Evolutionary conservation across 1,140 invertebrate genomes (phyloP).

Genomic region (Plectus sambesii): DNA sequence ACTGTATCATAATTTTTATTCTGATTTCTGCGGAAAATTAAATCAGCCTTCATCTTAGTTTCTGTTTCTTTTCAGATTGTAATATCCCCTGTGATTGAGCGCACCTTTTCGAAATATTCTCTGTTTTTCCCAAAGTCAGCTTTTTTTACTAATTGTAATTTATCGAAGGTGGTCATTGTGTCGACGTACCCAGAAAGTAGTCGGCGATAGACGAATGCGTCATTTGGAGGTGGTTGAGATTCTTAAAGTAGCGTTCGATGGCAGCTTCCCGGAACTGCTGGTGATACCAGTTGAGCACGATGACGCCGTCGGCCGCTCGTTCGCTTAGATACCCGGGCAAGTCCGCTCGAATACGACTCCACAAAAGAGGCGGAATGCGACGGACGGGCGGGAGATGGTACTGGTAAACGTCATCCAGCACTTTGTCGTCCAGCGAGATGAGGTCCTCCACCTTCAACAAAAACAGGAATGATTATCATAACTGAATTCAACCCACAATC

Average conservation of each 20-base stretch:
- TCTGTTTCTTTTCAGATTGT: no score
- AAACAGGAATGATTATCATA: no score
- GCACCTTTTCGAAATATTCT: no score
- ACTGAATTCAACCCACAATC: no score
- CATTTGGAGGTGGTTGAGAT: constrained; percentile 85
- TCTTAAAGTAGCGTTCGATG: constrained; percentile 86
- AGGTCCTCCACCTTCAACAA: constrained; percentile 46
- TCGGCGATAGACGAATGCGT: constrained; percentile 95
- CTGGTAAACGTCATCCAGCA: constrained; percentile 90
- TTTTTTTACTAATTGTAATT: no score
- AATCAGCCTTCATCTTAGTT: no score
- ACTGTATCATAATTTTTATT: no score
- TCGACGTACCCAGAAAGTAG: constrained; percentile 91
- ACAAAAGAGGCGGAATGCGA: constrained; percentile 81
- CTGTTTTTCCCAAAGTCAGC: no score
- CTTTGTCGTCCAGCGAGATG: constrained; percentile 82
- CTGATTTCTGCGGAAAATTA: no score
- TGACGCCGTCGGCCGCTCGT: constrained; percentile 87
- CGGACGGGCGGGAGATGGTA: constrained; percentile 90
- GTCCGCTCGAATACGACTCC: constrained; percentile 88
- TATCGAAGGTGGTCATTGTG: no score
- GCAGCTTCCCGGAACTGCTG: constrained; percentile 86
- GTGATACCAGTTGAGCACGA: constrained; percentile 78
- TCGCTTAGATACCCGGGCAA: constrained; percentile 88
- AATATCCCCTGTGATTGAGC: no score